A percentile compares a stretch with the other conserved stretches of the same genome.
These are phyloP conservation scores for Probosciger aterrimus DNA, from an alignment of 2,113 vertebrate genomes.

Conservation along the genomic window DNA sequence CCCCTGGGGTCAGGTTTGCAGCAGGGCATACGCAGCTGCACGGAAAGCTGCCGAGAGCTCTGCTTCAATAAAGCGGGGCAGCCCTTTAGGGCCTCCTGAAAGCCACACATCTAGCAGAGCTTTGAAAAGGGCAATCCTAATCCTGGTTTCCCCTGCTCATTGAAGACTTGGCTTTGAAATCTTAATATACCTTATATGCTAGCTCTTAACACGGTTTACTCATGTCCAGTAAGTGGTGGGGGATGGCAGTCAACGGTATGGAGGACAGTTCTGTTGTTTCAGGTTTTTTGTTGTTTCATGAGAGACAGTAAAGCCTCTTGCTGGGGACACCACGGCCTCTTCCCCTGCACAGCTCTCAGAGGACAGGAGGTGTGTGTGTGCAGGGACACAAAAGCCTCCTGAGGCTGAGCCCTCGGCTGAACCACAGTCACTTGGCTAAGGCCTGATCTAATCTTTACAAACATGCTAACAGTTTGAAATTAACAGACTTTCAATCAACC, in stretches of 20 bases:
- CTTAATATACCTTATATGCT: not conserved
- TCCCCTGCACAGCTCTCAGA: not conserved
- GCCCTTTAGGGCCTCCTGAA: not conserved
- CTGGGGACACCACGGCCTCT: not conserved
- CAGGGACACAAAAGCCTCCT: not conserved
- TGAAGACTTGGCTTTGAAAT: not conserved
- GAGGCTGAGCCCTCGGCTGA: not conserved
- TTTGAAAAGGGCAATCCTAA: not conserved
- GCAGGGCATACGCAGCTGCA: slow-evolving; percentile 1
- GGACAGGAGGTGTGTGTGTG: not conserved
- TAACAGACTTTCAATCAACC: not conserved
- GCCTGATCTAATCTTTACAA: slow-evolving; percentile 25
- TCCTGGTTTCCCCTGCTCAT: not conserved
- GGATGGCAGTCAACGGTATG: not conserved
- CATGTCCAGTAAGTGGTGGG: not conserved
- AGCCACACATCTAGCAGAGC: not conserved
- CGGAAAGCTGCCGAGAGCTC: slow-evolving; percentile 21
- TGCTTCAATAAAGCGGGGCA: slow-evolving; percentile 9
- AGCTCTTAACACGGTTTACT: accelerated
- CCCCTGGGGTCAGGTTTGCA: not conserved
- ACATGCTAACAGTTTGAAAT: slow-evolving; percentile 9
- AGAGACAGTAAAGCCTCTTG: not conserved
- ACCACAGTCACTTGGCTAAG: not conserved
- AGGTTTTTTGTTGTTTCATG: not conserved
- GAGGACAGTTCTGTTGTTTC: not conserved